Conservation (phyloP, 1,140 invertebrate genomes). For the Copidosoma floridanum region DNA sequence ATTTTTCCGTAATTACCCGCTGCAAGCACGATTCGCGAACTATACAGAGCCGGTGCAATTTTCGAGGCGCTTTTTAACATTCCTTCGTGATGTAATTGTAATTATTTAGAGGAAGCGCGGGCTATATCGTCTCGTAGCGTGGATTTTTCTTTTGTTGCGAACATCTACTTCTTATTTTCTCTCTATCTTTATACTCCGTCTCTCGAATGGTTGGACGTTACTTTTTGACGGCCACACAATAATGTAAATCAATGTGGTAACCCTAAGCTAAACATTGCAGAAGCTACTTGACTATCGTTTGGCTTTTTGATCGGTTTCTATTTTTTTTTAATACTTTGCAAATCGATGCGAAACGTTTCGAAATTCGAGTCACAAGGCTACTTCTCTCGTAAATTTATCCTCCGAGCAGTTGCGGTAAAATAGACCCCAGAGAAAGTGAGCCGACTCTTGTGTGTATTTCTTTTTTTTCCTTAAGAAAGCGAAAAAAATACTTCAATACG, state of each 20-base stretch:
- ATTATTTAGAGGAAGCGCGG: background rate
- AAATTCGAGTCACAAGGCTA: slow-evolving; percentile 5
- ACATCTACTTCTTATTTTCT: background rate
- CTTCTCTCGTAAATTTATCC: background rate
- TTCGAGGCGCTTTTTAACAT: background rate
- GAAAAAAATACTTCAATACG: background rate
- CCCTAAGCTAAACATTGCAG: too few relatives aligned
- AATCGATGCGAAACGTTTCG: too few relatives aligned
- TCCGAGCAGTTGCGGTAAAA: background rate
- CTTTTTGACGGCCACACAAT: too few relatives aligned
- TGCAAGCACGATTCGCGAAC: background rate
- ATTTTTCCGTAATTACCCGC: background rate
- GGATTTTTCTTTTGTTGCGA: background rate
- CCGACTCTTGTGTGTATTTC: background rate
- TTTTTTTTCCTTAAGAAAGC: background rate
- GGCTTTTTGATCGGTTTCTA: too few relatives aligned
- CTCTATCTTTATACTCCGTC: too few relatives aligned
- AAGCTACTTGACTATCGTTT: too few relatives aligned
- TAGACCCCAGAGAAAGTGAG: slow-evolving; percentile 12
- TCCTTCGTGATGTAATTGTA: too few relatives aligned
- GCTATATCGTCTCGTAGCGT: background rate
- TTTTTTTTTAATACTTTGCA: too few relatives aligned
- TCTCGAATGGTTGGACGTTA: too few relatives aligned
- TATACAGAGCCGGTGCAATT: background rate
- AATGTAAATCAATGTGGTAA: too few relatives aligned